Conservation (phyloP, 2,888 invertebrate species). For the Macrophya annulata region DNA sequence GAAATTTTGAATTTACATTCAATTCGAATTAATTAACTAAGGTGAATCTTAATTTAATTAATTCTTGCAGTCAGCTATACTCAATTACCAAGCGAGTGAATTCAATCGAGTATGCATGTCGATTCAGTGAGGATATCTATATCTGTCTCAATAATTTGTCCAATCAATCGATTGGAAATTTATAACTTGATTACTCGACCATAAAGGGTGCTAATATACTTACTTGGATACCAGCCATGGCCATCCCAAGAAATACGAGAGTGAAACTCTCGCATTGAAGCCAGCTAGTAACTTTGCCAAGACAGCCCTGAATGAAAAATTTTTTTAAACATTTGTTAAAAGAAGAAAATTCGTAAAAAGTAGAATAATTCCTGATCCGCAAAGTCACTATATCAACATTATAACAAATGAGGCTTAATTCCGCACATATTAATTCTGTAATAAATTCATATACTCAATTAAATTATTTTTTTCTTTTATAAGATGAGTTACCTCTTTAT, state of each 20-base stretch:
- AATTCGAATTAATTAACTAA: not conserved
- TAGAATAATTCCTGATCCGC: too few species aligned
- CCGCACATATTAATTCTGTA: too few species aligned
- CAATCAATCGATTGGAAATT: not conserved
- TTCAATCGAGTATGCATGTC: not conserved
- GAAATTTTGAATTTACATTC: not conserved
- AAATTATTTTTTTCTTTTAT: not conserved
- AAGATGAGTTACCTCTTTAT: constrained; percentile 72
- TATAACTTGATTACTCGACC: not conserved
- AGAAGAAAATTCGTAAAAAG: not conserved
- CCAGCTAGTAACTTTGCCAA: constrained; percentile 78
- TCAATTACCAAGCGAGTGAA: not conserved
- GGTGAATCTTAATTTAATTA: not conserved
- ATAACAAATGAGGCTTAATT: too few species aligned
- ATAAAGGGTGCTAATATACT: constrained; percentile 2
- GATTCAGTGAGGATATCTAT: not conserved
- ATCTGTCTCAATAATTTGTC: not conserved
- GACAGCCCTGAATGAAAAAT: constrained; percentile 78
- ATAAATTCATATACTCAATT: not conserved
- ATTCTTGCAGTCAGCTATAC: not conserved
- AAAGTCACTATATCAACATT: too few species aligned
- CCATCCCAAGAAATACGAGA: constrained; percentile 79
- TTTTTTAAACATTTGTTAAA: constrained; percentile 6
- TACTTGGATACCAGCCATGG: constrained; percentile 75
- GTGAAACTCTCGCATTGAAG: constrained; percentile 78